Base-by-base conservation (phyloP, 2,888 invertebrate species). In the Agrenia bidenticulata region DNA sequence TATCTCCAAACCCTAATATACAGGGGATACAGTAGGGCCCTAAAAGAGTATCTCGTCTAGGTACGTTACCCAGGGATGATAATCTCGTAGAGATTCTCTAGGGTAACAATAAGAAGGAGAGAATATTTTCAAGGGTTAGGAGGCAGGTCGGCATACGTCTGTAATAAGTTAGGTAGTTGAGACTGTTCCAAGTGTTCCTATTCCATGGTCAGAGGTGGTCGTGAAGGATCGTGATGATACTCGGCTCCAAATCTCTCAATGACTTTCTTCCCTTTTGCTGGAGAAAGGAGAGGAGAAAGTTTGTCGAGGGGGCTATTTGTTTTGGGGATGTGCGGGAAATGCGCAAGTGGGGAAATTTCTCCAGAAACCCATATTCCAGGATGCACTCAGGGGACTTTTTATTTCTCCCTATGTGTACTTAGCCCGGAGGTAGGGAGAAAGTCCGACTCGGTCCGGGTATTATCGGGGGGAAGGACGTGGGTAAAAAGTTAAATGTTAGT, bases 71-170 rank as follows among this genome's bases (percentile, higher is more conserved):
- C n/a, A 15, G 45, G 45, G 45, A 45, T 45, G 19, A n/a, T 45
- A 19, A 45, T 45, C 45, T 45, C 23, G 9, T 51, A 19, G 7
- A 23, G 51, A 51, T 23, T 51, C 23, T 51, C 23, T 24, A 23
- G 51, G 4, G 51, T 19, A 4, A 23, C 7, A 13, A 23, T 23
- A 24, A 19, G 51, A 23, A 51, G n/a, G n/a, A n/a, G n/a, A n/a
- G n/a, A 51, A 51, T 51, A 51, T 51, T 24, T 51, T 51, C 19
- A 51, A 51, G 51, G 51, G 51, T 51, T 51, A 51, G 17, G 24
- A 51, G 51, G 51, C 51, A 51, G 23, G 5, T 51, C 24, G 9
- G 7, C 45, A 9, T 45, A 7, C n/a, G n/a, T 45, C 45, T n/a
- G 45, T 9, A 45, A 45, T 45, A 5, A 45, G 45, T 45, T n/a